Base-by-base conservation (phyloP, 2,888 invertebrate genomes). In the Mimas tiliae region DNA sequence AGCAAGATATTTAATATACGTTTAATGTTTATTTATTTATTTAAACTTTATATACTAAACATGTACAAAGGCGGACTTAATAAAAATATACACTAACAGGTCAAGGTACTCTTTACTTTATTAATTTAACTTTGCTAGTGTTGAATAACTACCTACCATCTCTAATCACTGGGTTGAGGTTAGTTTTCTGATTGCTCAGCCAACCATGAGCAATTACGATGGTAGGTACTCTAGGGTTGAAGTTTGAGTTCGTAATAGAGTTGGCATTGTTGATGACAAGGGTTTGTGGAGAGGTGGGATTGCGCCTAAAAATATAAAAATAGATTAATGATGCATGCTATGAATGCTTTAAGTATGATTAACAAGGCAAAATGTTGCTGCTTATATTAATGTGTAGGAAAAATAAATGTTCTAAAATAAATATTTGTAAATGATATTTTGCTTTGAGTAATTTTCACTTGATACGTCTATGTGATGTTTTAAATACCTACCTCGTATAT, bases 201-300 rank as follows among this genome's bases (percentile, higher is more conserved):
- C 85, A 86, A 4, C 86, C 86, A 65, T 86, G 86, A 16, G 67
- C 77, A 16, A 86, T 64, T 2, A 86, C 77, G 4, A 81, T 74
- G 0, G 80, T 81, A 0, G 78, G 80, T 0, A 67, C 52, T 0
- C 53, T 66, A 0, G 75, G 67, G 62, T 83, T 83, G 69, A 86
- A 90, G 67, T 87, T 81, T 0, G 90, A 90, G 47, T 75, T 74
- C 1, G 52, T 72, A 62, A 89, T 72, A 1, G 88, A 86, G 48
- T 74, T 73, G 0, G 72, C 80, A 33, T 89, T 70, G 67, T 85
- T 81, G 0, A 84, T 81, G 0, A 70, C 65, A 34, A 89, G 65
- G 0, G 76, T 78, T 58, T 89, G 88, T 0, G 81, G 65, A 1
- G 51, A n/a, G 0, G 65, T 45, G 0, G 82, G 78, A 63, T 89